phyloP scores from a whole-genome alignment of 1,140 invertebrate genomes.

The Fopius arisanus region DNA sequence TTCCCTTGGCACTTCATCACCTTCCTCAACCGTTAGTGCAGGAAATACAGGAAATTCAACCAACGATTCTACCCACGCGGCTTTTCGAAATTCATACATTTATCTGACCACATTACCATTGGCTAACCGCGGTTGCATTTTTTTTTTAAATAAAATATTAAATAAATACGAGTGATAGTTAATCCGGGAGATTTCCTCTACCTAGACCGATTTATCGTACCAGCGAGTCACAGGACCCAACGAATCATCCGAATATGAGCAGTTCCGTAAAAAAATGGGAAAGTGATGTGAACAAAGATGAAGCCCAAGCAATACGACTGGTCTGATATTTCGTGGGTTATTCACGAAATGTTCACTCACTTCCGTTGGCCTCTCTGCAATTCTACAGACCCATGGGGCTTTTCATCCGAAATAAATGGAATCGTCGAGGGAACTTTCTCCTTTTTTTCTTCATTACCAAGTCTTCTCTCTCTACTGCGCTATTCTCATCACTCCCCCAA shows the following conservation, averaged over 20 bases:
- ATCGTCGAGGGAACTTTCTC: conserved; percentile 5
- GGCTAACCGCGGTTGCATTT: no score
- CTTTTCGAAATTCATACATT: not conserved
- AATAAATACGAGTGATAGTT: no score
- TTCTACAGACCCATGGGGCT: not conserved
- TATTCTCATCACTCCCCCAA: not conserved
- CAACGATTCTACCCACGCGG: not conserved
- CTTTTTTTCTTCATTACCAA: conserved; percentile 23
- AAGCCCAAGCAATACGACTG: not conserved
- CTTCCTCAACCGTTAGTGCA: not conserved
- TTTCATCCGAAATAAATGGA: conserved; percentile 25
- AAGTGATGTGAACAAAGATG: not conserved
- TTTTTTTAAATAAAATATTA: no score
- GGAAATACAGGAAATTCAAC: not conserved
- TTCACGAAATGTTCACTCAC: not conserved
- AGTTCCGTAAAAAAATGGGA: not conserved
- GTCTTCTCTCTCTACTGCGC: conserved; percentile 1
- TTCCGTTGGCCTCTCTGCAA: not conserved
- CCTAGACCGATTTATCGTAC: no score
- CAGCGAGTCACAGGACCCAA: no score
- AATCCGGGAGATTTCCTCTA: no score
- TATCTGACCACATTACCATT: no score
- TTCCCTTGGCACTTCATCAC: not conserved
- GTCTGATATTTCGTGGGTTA: not conserved
- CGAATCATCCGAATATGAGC: not conserved